Percentiles rank a stretch among this genome's conserved stretches.
These are phyloP conservation scores for Hypomesus transpacificus DNA, from an alignment of 2,113 vertebrate genomes.

Conservation along the genomic window DNA sequence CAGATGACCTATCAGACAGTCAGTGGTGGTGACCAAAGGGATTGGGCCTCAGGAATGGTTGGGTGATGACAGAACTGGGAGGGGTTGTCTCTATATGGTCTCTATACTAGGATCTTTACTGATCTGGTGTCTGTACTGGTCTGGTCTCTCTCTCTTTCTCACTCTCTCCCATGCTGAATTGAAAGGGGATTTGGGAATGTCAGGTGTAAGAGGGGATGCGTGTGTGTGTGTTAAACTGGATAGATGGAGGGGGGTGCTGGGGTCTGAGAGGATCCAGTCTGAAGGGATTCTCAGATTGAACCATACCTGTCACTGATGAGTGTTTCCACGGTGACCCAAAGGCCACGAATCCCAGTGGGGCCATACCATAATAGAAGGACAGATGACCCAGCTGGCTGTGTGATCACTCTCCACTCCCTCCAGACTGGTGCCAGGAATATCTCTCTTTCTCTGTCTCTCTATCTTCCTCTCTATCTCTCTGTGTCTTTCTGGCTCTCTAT, in stretches of 20 bases:
- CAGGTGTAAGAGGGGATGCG: no score
- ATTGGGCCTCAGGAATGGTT: not conserved
- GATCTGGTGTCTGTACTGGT: no score
- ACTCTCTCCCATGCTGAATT: no score
- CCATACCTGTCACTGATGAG: slow-evolving; percentile 43
- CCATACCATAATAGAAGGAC: slow-evolving; percentile 16
- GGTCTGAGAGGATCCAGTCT: slow-evolving; percentile 9
- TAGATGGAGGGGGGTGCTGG: slow-evolving; percentile 22
- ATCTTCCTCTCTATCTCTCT: slow-evolving; percentile 5
- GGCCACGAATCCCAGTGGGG: slow-evolving; percentile 3
- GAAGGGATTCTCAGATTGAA: slow-evolving; percentile 22
- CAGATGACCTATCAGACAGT: not conserved
- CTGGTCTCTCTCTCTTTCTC: no score
- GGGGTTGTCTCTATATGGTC: no score
- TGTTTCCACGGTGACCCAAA: slow-evolving; percentile 20
- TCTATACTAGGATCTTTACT: no score
- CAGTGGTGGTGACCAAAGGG: no score
- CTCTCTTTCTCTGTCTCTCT: not conserved
- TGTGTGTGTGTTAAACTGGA: not conserved
- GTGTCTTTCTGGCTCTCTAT: not conserved
- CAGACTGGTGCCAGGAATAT: not conserved
- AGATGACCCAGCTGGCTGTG: slow-evolving; percentile 7
- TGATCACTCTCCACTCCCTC: not conserved
- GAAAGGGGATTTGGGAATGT: no score
- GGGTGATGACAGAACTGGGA: not conserved